Percentiles rank a stretch among this genome's conserved stretches.
These are phyloP conservation scores for Penaeus japonicus DNA, from an alignment of 1,140 invertebrate genomes.

Conservation along the genomic window DNA sequence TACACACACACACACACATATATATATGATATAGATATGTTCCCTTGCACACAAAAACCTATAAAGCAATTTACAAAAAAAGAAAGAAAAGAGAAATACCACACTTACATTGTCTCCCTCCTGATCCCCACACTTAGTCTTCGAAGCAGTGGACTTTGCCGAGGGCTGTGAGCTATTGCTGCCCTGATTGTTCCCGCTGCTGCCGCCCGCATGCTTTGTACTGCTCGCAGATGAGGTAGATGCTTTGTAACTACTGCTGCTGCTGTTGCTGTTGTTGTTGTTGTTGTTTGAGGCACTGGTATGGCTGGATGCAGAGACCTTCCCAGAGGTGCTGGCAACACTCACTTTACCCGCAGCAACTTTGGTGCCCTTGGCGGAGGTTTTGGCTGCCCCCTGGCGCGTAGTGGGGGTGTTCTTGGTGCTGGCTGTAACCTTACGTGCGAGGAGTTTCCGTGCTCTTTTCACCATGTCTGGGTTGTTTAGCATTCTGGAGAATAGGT, in stretches of 20 bases:
- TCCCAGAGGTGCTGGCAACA: not conserved
- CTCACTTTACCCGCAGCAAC: not conserved
- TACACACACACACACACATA: too few species aligned
- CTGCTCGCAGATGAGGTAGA: slow-evolving; percentile 27
- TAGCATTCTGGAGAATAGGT: slow-evolving; percentile 30
- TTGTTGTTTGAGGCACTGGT: slow-evolving; percentile 25
- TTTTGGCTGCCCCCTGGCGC: not conserved
- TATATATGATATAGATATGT: too few species aligned
- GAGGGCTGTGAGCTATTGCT: not conserved
- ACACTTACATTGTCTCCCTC: not conserved
- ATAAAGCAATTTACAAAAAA: too few species aligned
- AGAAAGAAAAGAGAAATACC: too few species aligned
- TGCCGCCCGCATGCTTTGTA: slow-evolving; percentile 19
- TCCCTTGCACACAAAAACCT: too few species aligned
- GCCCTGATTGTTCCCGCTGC: not conserved
- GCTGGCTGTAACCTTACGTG: not conserved
- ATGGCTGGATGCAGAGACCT: slow-evolving; percentile 1
- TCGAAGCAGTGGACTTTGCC: not conserved
- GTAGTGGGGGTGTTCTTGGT: not conserved
- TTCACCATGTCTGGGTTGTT: slow-evolving; percentile 52
- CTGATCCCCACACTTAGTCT: not conserved
- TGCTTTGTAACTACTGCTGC: slow-evolving; percentile 10
- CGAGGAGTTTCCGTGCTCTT: slow-evolving; percentile 21
- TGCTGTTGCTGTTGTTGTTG: not conserved
- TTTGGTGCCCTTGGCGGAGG: not conserved